Evolutionary conservation across 2,888 invertebrate species (phyloP).

Genomic region (Parapristionchus giblindavisi): DNA sequence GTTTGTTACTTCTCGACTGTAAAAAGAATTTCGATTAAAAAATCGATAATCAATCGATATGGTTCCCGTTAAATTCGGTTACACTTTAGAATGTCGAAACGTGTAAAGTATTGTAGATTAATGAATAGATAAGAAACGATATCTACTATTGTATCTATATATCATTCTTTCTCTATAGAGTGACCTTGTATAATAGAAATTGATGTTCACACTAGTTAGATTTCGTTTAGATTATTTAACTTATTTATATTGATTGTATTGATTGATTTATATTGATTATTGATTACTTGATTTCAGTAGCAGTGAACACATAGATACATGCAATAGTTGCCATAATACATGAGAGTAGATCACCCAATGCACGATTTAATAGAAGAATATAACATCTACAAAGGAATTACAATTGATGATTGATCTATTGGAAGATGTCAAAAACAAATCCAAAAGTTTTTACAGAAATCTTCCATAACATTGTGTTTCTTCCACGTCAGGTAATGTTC

Average conservation of each 20-base stretch:
- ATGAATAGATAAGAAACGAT: slow-evolving; percentile 38
- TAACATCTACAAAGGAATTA: slow-evolving; percentile 60
- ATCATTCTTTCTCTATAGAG: no score
- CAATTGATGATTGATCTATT: neutral
- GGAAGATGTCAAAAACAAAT: neutral
- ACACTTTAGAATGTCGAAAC: neutral
- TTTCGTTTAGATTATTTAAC: no score
- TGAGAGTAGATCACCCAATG: slow-evolving; percentile 64
- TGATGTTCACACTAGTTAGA: no score
- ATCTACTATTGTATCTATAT: no score
- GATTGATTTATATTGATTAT: no score
- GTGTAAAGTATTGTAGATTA: slow-evolving; percentile 10
- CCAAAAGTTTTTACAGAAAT: no score
- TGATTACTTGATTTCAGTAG: slow-evolving; percentile 62
- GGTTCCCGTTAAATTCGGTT: neutral
- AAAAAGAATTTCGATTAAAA: slow-evolving; percentile 32
- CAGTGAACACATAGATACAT: slow-evolving; percentile 55
- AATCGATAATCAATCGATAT: neutral
- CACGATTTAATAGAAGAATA: slow-evolving; percentile 65
- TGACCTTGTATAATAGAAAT: no score
- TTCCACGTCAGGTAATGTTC: no score
- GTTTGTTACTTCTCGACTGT: slow-evolving; percentile 62
- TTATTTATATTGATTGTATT: no score
- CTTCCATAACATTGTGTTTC: no score
- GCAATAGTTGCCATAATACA: slow-evolving; percentile 54